A percentile compares a stretch with the other conserved stretches of the same genome.
Evolutionary conservation across 2,888 invertebrate species (phyloP).

Genomic region (Calliopum simillimum): DNA sequence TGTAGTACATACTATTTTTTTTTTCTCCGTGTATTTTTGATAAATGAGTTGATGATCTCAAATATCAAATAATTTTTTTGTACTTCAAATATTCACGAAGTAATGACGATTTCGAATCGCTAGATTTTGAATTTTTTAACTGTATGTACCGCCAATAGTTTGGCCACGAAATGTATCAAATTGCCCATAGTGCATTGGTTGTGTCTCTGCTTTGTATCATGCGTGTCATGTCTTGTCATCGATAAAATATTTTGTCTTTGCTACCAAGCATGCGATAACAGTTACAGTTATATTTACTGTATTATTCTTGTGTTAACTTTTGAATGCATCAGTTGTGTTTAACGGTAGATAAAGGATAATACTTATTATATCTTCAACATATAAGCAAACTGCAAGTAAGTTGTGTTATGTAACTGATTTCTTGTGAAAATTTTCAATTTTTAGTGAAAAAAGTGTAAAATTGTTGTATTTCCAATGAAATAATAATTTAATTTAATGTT

Average conservation of each 20-base stretch:
- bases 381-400: neutral
- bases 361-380: constrained; percentile 18
- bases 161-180: no score
- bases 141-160: no score
- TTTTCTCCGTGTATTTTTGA: no score
- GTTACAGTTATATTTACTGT: neutral
- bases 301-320: constrained; percentile 28
- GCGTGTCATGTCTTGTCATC: constrained; percentile 43
- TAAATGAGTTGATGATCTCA: no score
- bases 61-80: no score
- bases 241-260: constrained; percentile 45
- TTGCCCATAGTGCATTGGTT: constrained; percentile 24
- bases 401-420: constrained; percentile 43
- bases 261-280: constrained; percentile 4
- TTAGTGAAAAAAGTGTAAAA: constrained; percentile 14
- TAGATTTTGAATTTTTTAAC: no score
- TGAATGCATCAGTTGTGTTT: constrained; percentile 29
- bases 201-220: constrained; percentile 35
- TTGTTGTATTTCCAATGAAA: neutral
- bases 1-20: no score
- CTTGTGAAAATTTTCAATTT: constrained; percentile 38
- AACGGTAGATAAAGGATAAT: constrained; percentile 26
- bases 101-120: no score
- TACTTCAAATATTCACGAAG: no score
- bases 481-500: no score